Conservation (phyloP, 2,113 vertebrate species). For the Neolamprologus toae region DNA sequence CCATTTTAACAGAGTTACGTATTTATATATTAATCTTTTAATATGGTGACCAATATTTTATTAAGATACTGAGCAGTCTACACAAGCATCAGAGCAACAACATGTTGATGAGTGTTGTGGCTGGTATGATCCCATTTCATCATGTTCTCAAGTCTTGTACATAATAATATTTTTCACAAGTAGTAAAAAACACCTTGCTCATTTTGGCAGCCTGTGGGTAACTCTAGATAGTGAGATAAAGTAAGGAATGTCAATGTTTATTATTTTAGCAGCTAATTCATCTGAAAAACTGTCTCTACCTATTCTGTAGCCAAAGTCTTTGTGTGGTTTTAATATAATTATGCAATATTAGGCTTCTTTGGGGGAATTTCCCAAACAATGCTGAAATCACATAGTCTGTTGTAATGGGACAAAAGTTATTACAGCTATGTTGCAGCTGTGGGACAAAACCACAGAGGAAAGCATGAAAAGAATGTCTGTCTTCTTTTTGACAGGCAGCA, state of each 20-base stretch:
- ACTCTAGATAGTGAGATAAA: conserved; percentile 55
- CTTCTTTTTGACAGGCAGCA: not conserved
- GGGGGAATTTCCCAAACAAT: conserved; percentile 60
- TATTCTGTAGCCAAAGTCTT: conserved; percentile 38
- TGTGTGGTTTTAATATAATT: conserved; percentile 45
- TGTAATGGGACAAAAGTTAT: conserved; percentile 19
- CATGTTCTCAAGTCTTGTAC: not conserved
- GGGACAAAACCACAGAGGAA: conserved; percentile 7
- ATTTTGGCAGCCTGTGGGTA: conserved; percentile 18
- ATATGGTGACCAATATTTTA: not conserved
- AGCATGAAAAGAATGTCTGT: conserved; percentile 21
- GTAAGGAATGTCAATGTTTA: conserved; percentile 68
- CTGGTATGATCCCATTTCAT: not conserved
- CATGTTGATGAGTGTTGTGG: not conserved
- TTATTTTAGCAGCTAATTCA: conserved; percentile 66
- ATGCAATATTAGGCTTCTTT: conserved; percentile 24
- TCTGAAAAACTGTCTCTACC: conserved; percentile 51
- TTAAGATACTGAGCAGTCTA: not conserved
- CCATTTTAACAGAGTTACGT: not conserved
- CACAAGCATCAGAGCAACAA: not conserved
- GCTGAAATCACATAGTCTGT: conserved; percentile 38
- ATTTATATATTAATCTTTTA: not conserved
- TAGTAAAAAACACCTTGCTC: conserved; percentile 16
- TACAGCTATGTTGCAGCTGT: conserved; percentile 23
- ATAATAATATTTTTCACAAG: conserved; percentile 11